Percentiles rank a stretch among this genome's conserved stretches.
Conservation (phyloP, 2,888 invertebrate species). For the Drosophila pseudotakahashii region DNA sequence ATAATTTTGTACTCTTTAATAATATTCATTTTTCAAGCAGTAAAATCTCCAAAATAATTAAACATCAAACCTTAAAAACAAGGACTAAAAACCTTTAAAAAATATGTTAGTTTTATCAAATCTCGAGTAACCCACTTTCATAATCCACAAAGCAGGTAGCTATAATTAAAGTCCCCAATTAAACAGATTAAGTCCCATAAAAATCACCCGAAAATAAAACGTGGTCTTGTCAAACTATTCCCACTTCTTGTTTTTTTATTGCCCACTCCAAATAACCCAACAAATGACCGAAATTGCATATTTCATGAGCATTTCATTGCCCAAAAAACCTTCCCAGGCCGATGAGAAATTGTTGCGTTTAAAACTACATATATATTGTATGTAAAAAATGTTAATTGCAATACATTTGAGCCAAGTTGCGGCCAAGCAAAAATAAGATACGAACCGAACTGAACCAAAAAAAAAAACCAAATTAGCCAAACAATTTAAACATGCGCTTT, state of each 20-base stretch:
- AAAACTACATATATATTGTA: conserved; percentile 26
- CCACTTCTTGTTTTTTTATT: conserved; percentile 33
- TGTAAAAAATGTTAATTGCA: conserved; percentile 75
- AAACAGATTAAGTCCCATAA: conserved; percentile 27
- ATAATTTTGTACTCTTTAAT: too few relatives aligned
- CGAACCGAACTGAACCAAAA: conserved; percentile 14
- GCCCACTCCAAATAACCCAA: conserved; percentile 37
- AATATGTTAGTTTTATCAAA: background rate
- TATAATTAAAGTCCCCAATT: conserved; percentile 18
- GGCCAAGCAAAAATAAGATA: conserved; percentile 8
- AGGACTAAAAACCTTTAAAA: background rate
- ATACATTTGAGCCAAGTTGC: conserved; percentile 57
- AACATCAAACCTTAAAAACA: background rate
- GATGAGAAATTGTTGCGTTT: conserved; percentile 78
- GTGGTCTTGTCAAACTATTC: conserved; percentile 28
- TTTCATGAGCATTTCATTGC: conserved; percentile 45
- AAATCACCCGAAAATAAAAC: conserved; percentile 27
- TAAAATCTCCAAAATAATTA: background rate
- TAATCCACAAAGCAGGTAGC: conserved; percentile 7
- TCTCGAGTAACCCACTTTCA: conserved; percentile 9
- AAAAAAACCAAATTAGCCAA: conserved; percentile 72
- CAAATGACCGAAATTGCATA: conserved; percentile 42
- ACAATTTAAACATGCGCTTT: conserved; percentile 74
- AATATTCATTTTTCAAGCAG: background rate
- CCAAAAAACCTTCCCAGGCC: conserved; percentile 63